Percentiles rank a stretch among this genome's conserved stretches.
Conservation (phyloP, 2,113 vertebrate genomes). For the Bubo scandiacus region DNA sequence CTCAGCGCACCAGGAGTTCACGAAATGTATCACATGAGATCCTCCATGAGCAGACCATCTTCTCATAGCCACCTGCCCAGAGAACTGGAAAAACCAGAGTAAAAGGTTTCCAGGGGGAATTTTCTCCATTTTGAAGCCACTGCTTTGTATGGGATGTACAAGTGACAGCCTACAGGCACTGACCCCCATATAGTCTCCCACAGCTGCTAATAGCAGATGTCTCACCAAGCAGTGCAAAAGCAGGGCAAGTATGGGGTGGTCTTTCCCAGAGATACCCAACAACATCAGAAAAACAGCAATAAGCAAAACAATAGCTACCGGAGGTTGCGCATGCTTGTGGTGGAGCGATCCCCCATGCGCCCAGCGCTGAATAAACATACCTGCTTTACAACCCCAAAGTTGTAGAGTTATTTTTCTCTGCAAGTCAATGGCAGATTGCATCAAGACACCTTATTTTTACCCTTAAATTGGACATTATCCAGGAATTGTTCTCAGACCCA, state of each 20-base stretch:
- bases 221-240: not conserved
- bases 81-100: not conserved
- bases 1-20: not conserved
- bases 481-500: not conserved
- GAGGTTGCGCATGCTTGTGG: too few species aligned
- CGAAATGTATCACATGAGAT: not conserved
- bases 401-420: too few species aligned
- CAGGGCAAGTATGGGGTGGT: not conserved
- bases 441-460: not conserved
- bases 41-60: not conserved
- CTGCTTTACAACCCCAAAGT: too few species aligned
- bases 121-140: not conserved
- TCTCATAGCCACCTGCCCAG: not conserved
- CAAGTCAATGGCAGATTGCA: not conserved
- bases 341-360: too few species aligned
- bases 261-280: not conserved
- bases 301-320: too few species aligned
- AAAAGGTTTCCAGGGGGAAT: not conserved
- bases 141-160: not conserved
- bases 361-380: too few species aligned
- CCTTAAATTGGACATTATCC: not conserved
- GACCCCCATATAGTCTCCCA: not conserved
- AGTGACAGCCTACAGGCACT: not conserved
- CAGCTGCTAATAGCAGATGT: not conserved
- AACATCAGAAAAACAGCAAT: not conserved